phyloP scores from a whole-genome alignment of 2,797 vertebrate genomes.

The Gila robusta region DNA sequence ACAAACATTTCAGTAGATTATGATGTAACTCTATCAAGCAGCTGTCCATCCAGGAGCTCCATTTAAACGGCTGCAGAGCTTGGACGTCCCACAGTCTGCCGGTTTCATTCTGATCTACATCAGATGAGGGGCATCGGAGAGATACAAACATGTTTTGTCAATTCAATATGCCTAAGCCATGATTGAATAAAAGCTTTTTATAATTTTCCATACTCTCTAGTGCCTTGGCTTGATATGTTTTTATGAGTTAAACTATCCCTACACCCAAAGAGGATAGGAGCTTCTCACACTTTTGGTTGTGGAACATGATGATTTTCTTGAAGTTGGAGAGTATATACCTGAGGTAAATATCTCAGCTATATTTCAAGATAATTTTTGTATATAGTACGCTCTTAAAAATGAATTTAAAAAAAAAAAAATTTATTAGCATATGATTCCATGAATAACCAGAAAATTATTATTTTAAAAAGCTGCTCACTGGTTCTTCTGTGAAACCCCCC shows the following conservation, averaged over 20 bases:
- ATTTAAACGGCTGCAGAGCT: conserved; percentile 7
- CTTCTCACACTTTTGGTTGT: neutral
- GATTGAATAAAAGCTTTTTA: neutral
- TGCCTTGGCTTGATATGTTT: too few species aligned
- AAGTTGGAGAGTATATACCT: neutral
- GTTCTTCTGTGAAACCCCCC: neutral
- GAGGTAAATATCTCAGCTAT: neutral
- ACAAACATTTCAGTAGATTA: conserved; percentile 48
- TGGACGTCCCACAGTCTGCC: conserved; percentile 14
- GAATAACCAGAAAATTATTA: neutral
- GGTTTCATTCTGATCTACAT: conserved; percentile 35
- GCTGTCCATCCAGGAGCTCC: conserved; percentile 43
- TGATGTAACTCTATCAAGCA: conserved; percentile 56
- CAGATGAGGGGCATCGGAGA: neutral
- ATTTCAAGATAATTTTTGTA: neutral
- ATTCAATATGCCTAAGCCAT: neutral
- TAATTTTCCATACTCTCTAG: neutral
- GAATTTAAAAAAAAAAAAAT: neutral
- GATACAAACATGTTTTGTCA: conserved; percentile 35
- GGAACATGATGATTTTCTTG: conserved; percentile 1
- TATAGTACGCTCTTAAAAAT: neutral
- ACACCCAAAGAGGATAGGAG: neutral
- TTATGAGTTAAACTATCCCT: neutral
- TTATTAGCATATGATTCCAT: neutral
- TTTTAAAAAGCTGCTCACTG: neutral